Conservation (phyloP, 2,113 vertebrate species). For the Polyodon spathula region DNA sequence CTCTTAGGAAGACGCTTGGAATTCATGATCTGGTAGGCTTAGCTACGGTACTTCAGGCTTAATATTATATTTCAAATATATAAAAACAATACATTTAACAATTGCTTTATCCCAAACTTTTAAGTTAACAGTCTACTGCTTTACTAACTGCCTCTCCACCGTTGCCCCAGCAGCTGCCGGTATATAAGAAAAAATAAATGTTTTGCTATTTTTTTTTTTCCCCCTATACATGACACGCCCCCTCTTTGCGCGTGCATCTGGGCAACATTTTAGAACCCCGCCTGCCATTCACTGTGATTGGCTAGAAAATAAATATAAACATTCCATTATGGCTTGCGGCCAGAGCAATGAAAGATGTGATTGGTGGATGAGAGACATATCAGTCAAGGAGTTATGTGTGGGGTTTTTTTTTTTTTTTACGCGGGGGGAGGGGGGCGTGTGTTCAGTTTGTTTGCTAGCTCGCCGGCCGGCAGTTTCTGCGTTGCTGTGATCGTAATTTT, state of each 20-base stretch:
- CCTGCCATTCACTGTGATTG: conserved; percentile 45
- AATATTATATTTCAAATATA: too few species aligned
- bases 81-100: conserved; percentile 56
- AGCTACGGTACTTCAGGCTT: conserved; percentile 46
- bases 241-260: conserved; percentile 33
- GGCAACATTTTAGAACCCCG: conserved; percentile 22
- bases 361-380: conserved; percentile 36
- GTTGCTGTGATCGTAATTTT: too few species aligned
- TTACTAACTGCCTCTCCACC: conserved; percentile 35
- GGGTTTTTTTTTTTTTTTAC: conserved; percentile 27
- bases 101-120: conserved; percentile 34
- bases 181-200: conserved; percentile 40
- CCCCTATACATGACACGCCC: conserved; percentile 49
- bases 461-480: not conserved
- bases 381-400: too few species aligned
- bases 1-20: conserved; percentile 54
- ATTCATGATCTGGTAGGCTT: conserved; percentile 56
- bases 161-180: conserved; percentile 51
- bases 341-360: conserved; percentile 30
- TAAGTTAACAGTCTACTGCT: conserved; percentile 29
- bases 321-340: conserved; percentile 58
- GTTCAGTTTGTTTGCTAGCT: conserved; percentile 14
- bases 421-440: conserved; percentile 35
- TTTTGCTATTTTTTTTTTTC: conserved; percentile 64
- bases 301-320: conserved; percentile 46